These are phyloP conservation scores for Aleiodes leptofemur DNA, from an alignment of 2,888 invertebrate genomes.

Conservation along the genomic window DNA sequence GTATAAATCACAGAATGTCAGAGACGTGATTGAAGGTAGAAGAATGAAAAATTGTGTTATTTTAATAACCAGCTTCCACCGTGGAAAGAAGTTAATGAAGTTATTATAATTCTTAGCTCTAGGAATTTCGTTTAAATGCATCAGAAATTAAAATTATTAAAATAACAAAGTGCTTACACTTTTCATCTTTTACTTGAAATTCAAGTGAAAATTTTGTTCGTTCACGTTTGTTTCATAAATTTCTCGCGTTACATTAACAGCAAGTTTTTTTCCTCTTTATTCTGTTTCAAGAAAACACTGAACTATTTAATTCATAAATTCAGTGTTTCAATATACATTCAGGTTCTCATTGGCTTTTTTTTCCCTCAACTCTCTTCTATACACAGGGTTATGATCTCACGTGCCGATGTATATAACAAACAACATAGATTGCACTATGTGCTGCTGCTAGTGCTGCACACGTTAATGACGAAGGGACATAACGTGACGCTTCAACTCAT, in stretches of 20 bases:
- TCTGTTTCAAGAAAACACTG: slow-evolving; percentile 50
- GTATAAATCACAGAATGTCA: slow-evolving; percentile 22
- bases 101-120: slow-evolving; percentile 7
- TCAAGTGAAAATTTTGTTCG: too few relatives aligned
- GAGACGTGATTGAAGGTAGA: slow-evolving; percentile 1
- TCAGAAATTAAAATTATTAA: slow-evolving; percentile 19
- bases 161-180: slow-evolving; percentile 22
- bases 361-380: slow-evolving; percentile 28
- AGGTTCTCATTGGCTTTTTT: slow-evolving; percentile 50
- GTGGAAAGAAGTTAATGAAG: slow-evolving; percentile 22
- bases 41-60: background rate
- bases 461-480: slow-evolving; percentile 53
- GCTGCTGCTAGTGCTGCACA: slow-evolving; percentile 38
- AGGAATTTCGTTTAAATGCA: slow-evolving; percentile 15
- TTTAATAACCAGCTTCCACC: background rate
- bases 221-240: too few relatives aligned
- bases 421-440: slow-evolving; percentile 48
- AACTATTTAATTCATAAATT: slow-evolving; percentile 60
- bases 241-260: background rate
- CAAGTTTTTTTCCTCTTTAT: background rate
- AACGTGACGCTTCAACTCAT: slow-evolving; percentile 48
- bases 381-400: slow-evolving; percentile 59
- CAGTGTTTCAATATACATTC: slow-evolving; percentile 33
- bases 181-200: slow-evolving; percentile 2
- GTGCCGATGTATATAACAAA: slow-evolving; percentile 53